phyloP scores from a whole-genome alignment of 2,888 invertebrate species.

The Rhamnusium bicolor region DNA sequence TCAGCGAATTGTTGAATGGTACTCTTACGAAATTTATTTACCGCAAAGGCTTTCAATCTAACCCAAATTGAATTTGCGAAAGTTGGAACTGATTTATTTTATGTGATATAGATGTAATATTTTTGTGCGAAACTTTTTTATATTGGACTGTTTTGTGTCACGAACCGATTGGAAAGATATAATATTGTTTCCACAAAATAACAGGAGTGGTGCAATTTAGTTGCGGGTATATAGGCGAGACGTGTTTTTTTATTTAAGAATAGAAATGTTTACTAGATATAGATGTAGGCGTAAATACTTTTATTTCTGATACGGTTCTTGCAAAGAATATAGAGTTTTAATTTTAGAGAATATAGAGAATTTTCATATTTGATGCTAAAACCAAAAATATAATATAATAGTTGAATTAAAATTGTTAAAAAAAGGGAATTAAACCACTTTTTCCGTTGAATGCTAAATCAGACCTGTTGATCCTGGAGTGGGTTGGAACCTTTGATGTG shows the following conservation, averaged over 20 bases:
- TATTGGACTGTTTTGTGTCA: background rate
- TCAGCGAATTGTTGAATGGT: slow-evolving; percentile 31
- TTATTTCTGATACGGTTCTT: too few species aligned
- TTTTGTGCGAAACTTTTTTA: slow-evolving; percentile 3
- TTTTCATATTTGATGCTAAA: too few species aligned
- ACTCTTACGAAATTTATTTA: slow-evolving; percentile 26
- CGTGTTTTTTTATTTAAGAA: background rate
- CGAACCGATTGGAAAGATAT: background rate
- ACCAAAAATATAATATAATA: too few species aligned
- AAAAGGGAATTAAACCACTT: too few species aligned
- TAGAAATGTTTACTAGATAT: too few species aligned
- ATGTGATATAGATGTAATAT: slow-evolving; percentile 10
- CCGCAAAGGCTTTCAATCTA: slow-evolving; percentile 17
- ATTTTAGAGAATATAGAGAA: too few species aligned
- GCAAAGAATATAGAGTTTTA: too few species aligned
- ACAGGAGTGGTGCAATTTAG: background rate
- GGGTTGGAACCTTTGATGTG: too few species aligned
- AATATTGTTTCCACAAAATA: background rate
- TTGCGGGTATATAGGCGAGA: background rate
- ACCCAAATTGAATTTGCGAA: slow-evolving; percentile 23
- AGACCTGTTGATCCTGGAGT: too few species aligned
- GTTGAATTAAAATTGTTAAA: too few species aligned
- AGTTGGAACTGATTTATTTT: slow-evolving; percentile 25
- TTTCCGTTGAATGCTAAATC: too few species aligned
- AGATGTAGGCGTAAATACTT: too few species aligned